phyloP scores from a whole-genome alignment of 2,888 invertebrate genomes.

The Biston stratarius region DNA sequence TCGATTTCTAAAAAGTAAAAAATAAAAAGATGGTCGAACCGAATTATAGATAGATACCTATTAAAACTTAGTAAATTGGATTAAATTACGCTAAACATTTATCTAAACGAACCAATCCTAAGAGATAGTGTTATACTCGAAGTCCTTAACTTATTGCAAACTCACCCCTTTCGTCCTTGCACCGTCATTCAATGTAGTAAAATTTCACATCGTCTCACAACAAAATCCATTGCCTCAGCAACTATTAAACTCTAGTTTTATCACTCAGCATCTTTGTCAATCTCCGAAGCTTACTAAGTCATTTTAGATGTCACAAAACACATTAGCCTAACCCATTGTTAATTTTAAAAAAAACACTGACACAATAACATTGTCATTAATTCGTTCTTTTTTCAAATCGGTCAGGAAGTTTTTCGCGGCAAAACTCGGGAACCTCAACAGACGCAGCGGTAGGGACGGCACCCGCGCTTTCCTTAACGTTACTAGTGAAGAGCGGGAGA shows the following conservation, averaged over 20 bases:
- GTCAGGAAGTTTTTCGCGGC: conserved; percentile 73
- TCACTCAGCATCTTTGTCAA: conserved; percentile 20
- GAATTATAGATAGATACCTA: too few species aligned
- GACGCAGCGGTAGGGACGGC: conserved; percentile 53
- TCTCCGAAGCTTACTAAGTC: neutral
- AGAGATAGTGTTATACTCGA: neutral
- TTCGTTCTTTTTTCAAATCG: conserved; percentile 28
- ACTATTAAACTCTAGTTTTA: conserved; percentile 16
- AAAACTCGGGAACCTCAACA: conserved; percentile 55
- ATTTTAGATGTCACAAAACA: conserved; percentile 1
- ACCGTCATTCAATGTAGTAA: conserved; percentile 17
- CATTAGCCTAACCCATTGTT: conserved; percentile 17
- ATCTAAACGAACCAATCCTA: neutral
- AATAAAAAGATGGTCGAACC: too few species aligned
- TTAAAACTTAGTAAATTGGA: too few species aligned
- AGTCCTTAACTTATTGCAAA: neutral
- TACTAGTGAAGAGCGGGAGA: conserved; percentile 64
- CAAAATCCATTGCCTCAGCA: conserved; percentile 6
- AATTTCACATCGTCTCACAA: conserved; percentile 12
- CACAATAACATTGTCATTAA: conserved; percentile 18
- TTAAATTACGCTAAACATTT: too few species aligned
- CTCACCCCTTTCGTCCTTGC: conserved; percentile 19
- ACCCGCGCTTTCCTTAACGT: conserved; percentile 66
- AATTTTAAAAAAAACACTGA: conserved; percentile 4
- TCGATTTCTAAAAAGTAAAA: too few species aligned